A percentile compares a stretch with the other conserved stretches of the same genome.
These are phyloP conservation scores for Acropora tenuis DNA, from an alignment of 64 coral and sea anemone genomes.

Conservation along the genomic window DNA sequence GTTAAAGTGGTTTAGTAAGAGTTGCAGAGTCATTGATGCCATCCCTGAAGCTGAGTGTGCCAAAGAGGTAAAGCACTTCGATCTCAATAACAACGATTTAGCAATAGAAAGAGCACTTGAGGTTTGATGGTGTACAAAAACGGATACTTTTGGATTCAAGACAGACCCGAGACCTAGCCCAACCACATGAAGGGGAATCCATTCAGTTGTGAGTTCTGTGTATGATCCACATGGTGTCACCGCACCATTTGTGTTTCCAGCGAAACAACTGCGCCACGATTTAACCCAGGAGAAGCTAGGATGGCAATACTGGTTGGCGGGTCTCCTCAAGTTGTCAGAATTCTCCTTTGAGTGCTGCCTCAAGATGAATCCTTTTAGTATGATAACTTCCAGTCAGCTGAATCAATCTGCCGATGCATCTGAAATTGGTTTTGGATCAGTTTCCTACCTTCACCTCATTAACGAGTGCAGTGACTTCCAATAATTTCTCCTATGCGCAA, in stretches of 20 bases:
- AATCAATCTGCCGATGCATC: constrained; percentile 3
- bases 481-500: background rate
- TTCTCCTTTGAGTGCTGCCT: background rate
- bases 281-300: background rate
- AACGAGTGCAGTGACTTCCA: background rate
- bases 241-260: background rate
- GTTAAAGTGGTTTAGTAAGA: constrained; percentile 15
- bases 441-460: background rate
- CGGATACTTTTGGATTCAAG: background rate
- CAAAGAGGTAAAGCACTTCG: background rate
- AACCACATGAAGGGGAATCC: background rate
- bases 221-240: background rate
- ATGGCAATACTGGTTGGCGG: background rate
- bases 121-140: background rate
- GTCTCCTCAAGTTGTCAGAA: background rate
- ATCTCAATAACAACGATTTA: background rate
- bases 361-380: background rate
- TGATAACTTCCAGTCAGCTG: background rate
- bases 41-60: background rate
- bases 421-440: background rate
- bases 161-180: background rate
- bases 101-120: background rate
- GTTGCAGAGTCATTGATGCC: background rate
- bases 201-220: background rate
- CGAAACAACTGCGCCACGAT: background rate